These are phyloP conservation scores for Xiphydria camelus DNA, from an alignment of 2,888 invertebrate genomes.

Conservation along the genomic window DNA sequence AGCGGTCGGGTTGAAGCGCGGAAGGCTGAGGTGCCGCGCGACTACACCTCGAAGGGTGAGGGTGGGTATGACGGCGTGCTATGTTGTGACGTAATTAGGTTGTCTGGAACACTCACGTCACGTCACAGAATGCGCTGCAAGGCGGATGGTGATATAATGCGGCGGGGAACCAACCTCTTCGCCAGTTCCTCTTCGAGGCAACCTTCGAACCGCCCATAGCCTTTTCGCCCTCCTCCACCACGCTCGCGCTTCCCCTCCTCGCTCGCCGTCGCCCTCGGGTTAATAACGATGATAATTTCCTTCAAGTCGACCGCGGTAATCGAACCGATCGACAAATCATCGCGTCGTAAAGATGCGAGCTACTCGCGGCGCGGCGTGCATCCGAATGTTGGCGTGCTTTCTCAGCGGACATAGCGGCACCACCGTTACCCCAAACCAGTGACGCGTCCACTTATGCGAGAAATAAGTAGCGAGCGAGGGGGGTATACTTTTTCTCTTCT, in stretches of 20 bases:
- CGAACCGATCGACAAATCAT: no score
- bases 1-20: slow-evolving; percentile 12
- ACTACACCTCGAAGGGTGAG: slow-evolving; percentile 20
- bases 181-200: slow-evolving; percentile 14
- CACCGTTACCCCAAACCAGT: slow-evolving; percentile 30
- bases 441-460: slow-evolving; percentile 33
- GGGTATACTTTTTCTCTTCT: no score
- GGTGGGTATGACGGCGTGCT: slow-evolving; percentile 31
- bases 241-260: slow-evolving; percentile 5
- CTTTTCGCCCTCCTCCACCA: slow-evolving; percentile 40
- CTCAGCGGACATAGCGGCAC: slow-evolving; percentile 7
- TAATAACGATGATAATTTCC: background rate
- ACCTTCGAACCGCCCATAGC: slow-evolving; percentile 34
- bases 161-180: slow-evolving; percentile 9
- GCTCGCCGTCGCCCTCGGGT: background rate
- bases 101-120: slow-evolving; percentile 62
- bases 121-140: slow-evolving; percentile 48
- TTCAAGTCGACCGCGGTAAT: no score
- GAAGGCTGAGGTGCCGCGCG: slow-evolving; percentile 12
- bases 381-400: no score
- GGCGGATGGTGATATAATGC: slow-evolving; percentile 52
- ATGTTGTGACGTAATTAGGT: slow-evolving; percentile 60
- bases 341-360: no score
- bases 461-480: slow-evolving; percentile 43
- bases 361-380: no score